Evolutionary conservation across 92 coral and sea anemone species (phyloP).

Genomic region (Actinostola sp.): DNA sequence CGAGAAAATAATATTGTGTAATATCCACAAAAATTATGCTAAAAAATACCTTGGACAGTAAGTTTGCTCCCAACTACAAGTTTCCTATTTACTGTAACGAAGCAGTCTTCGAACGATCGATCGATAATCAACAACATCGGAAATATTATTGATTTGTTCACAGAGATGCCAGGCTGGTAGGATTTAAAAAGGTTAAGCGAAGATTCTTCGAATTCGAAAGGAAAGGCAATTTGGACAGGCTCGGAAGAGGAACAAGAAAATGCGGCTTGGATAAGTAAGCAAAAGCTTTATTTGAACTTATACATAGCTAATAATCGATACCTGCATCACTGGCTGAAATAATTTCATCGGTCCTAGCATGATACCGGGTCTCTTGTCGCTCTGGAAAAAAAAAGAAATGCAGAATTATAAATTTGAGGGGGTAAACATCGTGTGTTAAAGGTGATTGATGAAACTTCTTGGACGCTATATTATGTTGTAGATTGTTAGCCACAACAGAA

Average conservation of each 20-base stretch:
- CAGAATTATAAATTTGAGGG: conserved; percentile 13
- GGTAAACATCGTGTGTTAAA: conserved; percentile 17
- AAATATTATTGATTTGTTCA: background rate
- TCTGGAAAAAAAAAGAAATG: conserved; percentile 56
- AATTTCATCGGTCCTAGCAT: conserved; percentile 97
- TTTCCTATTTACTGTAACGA: background rate
- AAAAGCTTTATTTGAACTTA: conserved; percentile 44
- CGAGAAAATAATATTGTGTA: conserved; percentile 24
- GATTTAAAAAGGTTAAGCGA: conserved; percentile 15
- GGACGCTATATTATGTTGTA: conserved; percentile 36
- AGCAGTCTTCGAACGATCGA: conserved; percentile 8
- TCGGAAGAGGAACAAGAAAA: conserved; percentile 31
- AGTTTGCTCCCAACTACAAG: conserved; percentile 2
- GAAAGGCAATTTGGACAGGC: conserved; percentile 9
- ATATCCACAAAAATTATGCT: conserved; percentile 9
- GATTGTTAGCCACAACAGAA: conserved; percentile 9
- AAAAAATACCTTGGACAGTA: background rate
- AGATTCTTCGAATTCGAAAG: conserved; percentile 13
- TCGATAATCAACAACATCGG: background rate
- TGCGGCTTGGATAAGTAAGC: conserved; percentile 42
- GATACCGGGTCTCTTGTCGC: conserved; percentile 81
- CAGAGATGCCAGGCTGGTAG: background rate
- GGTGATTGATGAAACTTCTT: conserved; percentile 10
- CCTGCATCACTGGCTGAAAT: conserved; percentile 96
- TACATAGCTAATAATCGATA: conserved; percentile 34